These are phyloP conservation scores for Lepilemur ruficaudatus DNA, from an alignment of 2,797 vertebrate genomes.

Conservation along the genomic window DNA sequence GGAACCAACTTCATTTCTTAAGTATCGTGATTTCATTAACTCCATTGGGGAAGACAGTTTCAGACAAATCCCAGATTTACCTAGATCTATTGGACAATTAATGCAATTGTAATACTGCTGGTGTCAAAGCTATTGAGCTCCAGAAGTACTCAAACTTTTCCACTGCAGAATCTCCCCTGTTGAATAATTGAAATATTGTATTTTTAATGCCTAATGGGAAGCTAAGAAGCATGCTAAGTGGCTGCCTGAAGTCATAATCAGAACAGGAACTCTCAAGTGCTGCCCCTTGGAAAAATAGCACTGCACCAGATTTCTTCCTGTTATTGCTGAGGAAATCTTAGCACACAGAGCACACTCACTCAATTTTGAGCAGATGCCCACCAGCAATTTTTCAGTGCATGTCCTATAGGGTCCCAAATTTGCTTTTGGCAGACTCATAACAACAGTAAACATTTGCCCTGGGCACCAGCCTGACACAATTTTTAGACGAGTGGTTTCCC, in stretches of 20 bases:
- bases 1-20: slow-evolving; percentile 15
- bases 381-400: background rate
- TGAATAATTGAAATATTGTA: background rate
- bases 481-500: background rate
- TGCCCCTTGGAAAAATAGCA: background rate
- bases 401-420: background rate
- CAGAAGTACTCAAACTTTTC: background rate
- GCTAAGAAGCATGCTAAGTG: background rate
- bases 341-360: background rate
- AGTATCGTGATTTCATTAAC: slow-evolving; percentile 40
- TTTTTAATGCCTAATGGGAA: background rate
- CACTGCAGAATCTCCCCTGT: background rate
- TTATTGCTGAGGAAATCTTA: background rate
- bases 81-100: background rate
- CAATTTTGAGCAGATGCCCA: background rate
- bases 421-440: background rate
- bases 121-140: background rate
- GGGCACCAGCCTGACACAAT: background rate
- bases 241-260: background rate
- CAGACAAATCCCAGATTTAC: slow-evolving; percentile 16
- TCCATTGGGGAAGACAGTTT: background rate
- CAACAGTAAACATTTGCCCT: background rate
- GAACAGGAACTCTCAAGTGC: background rate
- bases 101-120: background rate
- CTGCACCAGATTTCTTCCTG: background rate